Conservation (phyloP, 2,888 invertebrate species). For the Epinotia brunnichana region DNA sequence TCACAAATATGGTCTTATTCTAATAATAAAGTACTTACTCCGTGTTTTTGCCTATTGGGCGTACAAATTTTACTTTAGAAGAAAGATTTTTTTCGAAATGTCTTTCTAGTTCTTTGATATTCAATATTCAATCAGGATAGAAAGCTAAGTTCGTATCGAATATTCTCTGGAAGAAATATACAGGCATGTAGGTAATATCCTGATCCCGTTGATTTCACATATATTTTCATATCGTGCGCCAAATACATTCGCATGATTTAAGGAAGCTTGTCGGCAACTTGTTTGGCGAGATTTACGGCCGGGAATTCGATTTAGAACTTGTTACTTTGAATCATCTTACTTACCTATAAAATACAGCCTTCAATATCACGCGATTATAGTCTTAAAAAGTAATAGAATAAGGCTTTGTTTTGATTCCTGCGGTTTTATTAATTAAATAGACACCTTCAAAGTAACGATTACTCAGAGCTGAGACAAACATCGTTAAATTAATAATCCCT, state of each 20-base stretch:
- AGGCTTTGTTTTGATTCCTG: conserved; percentile 12
- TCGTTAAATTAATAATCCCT: conserved; percentile 41
- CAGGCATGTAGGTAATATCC: not conserved
- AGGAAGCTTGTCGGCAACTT: conserved; percentile 39
- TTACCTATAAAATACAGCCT: conserved; percentile 29
- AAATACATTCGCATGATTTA: conserved; percentile 43
- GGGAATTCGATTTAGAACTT: conserved; percentile 41
- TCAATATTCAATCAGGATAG: not conserved
- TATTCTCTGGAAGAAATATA: not conserved
- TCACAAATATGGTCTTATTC: too few species aligned
- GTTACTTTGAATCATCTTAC: conserved; percentile 38
- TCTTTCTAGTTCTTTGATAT: not conserved
- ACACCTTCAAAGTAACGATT: conserved; percentile 38
- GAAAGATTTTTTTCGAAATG: too few species aligned
- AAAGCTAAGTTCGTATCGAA: not conserved
- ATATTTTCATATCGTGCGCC: conserved; percentile 30
- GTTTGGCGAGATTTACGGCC: conserved; percentile 41
- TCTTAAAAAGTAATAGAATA: conserved; percentile 5
- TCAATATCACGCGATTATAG: conserved; percentile 18
- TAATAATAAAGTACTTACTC: too few species aligned
- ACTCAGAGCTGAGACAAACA: conserved; percentile 37
- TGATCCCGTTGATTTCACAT: conserved; percentile 7
- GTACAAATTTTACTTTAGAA: too few species aligned
- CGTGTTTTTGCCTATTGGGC: too few species aligned
- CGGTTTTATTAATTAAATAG: conserved; percentile 33